Evolutionary conservation across 2,888 invertebrate species (phyloP).

Genomic region (Parnassius mnemosyne): DNA sequence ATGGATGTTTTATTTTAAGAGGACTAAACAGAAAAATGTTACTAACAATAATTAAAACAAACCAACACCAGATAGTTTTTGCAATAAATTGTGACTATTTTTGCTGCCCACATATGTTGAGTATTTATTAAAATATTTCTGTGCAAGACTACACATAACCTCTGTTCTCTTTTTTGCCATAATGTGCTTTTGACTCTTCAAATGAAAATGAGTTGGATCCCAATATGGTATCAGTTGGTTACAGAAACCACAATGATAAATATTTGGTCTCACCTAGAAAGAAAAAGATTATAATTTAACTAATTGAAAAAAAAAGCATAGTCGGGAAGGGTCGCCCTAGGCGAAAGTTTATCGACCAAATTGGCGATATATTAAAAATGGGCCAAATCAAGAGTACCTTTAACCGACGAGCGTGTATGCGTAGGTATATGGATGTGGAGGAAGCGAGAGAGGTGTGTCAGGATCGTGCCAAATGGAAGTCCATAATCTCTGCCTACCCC

Average conservation of each 20-base stretch:
- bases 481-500: too few relatives aligned
- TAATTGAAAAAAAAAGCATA: too few relatives aligned
- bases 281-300: background rate
- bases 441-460: too few relatives aligned
- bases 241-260: conserved; percentile 60
- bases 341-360: too few relatives aligned
- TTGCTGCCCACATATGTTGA: background rate
- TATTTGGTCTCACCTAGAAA: conserved; percentile 49
- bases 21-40: background rate
- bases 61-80: conserved; percentile 6
- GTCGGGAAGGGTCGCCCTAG: too few relatives aligned
- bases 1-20: too few relatives aligned
- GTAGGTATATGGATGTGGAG: too few relatives aligned
- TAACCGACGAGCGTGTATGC: too few relatives aligned
- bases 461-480: too few relatives aligned
- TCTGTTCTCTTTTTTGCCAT: conserved; percentile 23
- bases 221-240: conserved; percentile 47
- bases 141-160: background rate
- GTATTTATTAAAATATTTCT: background rate
- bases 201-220: conserved; percentile 39
- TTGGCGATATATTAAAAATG: too few relatives aligned
- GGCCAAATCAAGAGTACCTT: too few relatives aligned
- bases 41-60: conserved; percentile 2
- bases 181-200: conserved; percentile 32
- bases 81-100: conserved; percentile 1